Evolutionary conservation across 1,140 invertebrate species (phyloP), one percentile per base, ranked within the genome.

Genomic region (Zaprionus ghesquierei): DNA sequence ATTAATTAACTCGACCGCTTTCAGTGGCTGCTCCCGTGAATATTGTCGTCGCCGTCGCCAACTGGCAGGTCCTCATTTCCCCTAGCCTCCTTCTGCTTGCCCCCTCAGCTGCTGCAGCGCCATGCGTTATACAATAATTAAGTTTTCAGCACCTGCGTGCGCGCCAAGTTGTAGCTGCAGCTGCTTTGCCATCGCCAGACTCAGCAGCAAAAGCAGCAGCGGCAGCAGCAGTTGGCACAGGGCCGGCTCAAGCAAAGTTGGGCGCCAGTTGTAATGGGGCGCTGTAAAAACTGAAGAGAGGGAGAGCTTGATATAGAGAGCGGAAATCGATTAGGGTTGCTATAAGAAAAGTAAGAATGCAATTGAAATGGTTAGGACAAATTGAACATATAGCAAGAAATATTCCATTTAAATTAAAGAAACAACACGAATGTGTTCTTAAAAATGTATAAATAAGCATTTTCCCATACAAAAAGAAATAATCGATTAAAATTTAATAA

Each of bases 121-220:
- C 76, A 68, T 86, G 84, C 81, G 82, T 86, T 86, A 86, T 86
- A 86, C 82, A 86, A 86, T 87, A 87, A 87, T 87, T 87, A 87
- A 87, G 84, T 87, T 89, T 87, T 87, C 84, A 87, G 84, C 82
- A 87, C 82, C 82, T 87, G 82, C 82, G 79, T 87, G 76, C 65
- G 74, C 51, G 64, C 78, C 62, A 66, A 70, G 44, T 63, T 73
- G 82, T 41, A 82, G 72, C 71, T 61, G 63, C 72, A 71, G 44
- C 61, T 58, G 64, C 64, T 31, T 62, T 29, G 38, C 22, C 35
- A 13, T 38, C 27, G 60, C 51, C 56, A 64, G 55, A 46, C 49
- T 8, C 44, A 59, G 25, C 58, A 61, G 44, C 44, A 31, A 27
- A 1, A 12, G 12, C 41, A 61, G 27, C 41, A 22, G 44, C 44